A percentile compares a stretch with the other conserved stretches of the same genome.
phyloP scores from a whole-genome alignment of 1,140 invertebrate genomes.

The Portunus trituberculatus region DNA sequence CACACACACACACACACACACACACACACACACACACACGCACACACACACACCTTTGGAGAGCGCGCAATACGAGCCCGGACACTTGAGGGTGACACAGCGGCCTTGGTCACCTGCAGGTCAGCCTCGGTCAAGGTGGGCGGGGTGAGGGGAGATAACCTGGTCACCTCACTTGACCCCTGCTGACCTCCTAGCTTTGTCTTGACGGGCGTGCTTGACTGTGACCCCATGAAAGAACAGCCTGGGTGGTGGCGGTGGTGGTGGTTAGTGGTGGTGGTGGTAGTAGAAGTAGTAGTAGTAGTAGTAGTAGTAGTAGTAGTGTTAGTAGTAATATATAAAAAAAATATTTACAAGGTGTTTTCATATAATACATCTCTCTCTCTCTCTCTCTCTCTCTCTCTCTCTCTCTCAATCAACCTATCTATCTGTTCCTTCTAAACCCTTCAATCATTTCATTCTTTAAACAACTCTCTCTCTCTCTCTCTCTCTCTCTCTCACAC shows the following conservation, averaged over 20 bases:
- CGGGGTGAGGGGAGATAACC: not conserved
- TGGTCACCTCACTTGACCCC: not conserved
- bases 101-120: not conserved
- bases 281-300: conserved; percentile 18
- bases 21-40: too few relatives aligned
- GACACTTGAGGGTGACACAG: conserved; percentile 34
- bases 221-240: conserved; percentile 7
- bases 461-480: too few relatives aligned
- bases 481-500: too few relatives aligned
- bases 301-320: conserved; percentile 22
- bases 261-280: not conserved
- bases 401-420: not conserved
- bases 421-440: not conserved
- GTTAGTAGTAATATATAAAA: not conserved
- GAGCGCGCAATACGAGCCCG: not conserved
- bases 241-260: not conserved
- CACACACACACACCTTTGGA: conserved; percentile 46
- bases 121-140: not conserved
- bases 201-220: not conserved
- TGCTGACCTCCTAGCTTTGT: not conserved
- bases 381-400: not conserved
- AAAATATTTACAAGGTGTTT: not conserved
- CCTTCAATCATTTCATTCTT: too few relatives aligned
- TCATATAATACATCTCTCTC: not conserved
- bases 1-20: too few relatives aligned